Percentiles rank a stretch among this genome's conserved stretches.
phyloP scores from a whole-genome alignment of 2,113 vertebrate species.

The Pholis gunnellus region DNA sequence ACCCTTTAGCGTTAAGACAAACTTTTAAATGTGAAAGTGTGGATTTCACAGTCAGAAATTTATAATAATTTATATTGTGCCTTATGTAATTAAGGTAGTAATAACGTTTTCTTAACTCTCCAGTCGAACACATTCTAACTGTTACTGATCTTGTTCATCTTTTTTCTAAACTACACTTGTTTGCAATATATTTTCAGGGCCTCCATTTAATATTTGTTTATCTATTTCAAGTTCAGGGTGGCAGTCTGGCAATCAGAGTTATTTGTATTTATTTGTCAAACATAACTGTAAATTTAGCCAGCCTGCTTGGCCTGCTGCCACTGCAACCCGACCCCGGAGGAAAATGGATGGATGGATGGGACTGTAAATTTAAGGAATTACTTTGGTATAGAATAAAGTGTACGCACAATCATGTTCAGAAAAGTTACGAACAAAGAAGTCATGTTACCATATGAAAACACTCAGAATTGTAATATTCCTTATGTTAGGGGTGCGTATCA shows the following conservation, averaged over 20 bases:
- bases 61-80: not conserved
- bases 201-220: not conserved
- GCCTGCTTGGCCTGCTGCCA: too few species aligned
- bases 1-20: not conserved
- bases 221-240: not conserved
- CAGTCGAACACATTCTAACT: not conserved
- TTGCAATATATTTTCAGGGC: too few species aligned
- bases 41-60: too few species aligned
- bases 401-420: not conserved
- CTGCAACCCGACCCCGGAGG: too few species aligned
- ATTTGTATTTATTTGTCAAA: not conserved
- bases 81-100: not conserved
- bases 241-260: not conserved
- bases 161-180: not conserved
- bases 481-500: slow-evolving; percentile 58
- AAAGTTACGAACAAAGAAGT: not conserved
- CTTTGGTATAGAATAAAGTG: not conserved
- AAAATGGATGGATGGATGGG: too few species aligned
- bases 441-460: slow-evolving; percentile 65
- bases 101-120: not conserved
- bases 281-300: not conserved
- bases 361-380: not conserved
- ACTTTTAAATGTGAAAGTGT: not conserved
- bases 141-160: not conserved
- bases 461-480: slow-evolving; percentile 64